phyloP scores from a whole-genome alignment of 2,797 vertebrate species.

The Chloroceryle inda region DNA sequence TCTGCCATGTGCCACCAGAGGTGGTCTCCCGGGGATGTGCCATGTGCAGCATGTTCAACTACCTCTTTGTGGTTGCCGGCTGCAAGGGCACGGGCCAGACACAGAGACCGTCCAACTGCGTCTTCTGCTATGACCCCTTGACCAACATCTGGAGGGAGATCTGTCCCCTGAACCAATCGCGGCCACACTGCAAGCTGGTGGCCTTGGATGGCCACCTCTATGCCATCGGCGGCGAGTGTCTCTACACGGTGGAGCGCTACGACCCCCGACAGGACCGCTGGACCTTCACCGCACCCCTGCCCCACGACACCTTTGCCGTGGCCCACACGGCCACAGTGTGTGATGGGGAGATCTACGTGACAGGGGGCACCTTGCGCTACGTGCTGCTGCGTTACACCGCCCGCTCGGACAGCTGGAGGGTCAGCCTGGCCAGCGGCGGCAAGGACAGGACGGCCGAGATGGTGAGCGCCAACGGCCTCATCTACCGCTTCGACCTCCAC shows the following conservation, averaged over 20 bases:
- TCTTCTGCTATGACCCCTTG: conserved; percentile 94
- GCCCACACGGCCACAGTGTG: conserved; percentile 89
- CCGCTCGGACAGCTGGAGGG: conserved; percentile 84
- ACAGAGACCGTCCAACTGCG: conserved; percentile 86
- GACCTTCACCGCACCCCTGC: conserved; percentile 88
- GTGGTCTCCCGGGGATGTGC: conserved; percentile 88
- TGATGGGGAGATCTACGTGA: conserved; percentile 89
- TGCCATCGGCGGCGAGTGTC: conserved; percentile 94
- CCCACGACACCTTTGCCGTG: conserved; percentile 91
- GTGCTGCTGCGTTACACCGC: conserved; percentile 87
- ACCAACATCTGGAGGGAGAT: conserved; percentile 92
- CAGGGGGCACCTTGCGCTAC: conserved; percentile 89
- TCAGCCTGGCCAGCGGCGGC: conserved; percentile 74
- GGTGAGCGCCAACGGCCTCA: conserved; percentile 83
- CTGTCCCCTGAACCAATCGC: conserved; percentile 89
- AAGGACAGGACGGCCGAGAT: conserved; percentile 87
- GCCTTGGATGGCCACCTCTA: conserved; percentile 91
- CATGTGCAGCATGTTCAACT: conserved; percentile 93
- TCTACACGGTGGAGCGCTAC: conserved; percentile 91
- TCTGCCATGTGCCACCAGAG: conserved; percentile 86
- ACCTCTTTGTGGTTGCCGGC: conserved; percentile 91
- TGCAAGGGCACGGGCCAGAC: conserved; percentile 79
- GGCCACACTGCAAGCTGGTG: conserved; percentile 92
- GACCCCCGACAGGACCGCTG: conserved; percentile 91
- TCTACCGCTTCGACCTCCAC: conserved; percentile 93